Percentiles rank a stretch among this genome's conserved stretches.
Conservation (phyloP, 2,113 vertebrate species). For the Xiphorhynchus elegans region DNA sequence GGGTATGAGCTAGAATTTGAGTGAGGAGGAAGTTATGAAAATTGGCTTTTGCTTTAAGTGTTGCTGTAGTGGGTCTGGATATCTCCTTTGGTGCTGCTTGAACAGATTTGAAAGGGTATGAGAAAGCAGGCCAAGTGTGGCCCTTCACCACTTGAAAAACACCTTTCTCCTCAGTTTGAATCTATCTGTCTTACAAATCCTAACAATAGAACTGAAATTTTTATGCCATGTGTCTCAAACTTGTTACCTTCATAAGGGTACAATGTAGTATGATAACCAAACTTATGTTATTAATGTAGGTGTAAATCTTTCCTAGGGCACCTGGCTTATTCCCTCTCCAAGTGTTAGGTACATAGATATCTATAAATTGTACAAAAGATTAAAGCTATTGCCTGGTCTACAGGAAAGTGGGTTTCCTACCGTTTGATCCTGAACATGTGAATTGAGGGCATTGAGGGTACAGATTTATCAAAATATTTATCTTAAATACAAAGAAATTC, state of each 20-base stretch:
- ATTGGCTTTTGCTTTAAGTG: not conserved
- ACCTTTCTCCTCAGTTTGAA: not conserved
- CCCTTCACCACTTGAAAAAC: not conserved
- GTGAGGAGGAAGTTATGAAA: not conserved
- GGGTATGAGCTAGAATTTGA: not conserved
- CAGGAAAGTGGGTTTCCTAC: not conserved
- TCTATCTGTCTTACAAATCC: not conserved
- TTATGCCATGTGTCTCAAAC: not conserved
- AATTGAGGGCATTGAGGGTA: not conserved
- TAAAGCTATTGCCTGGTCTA: not conserved
- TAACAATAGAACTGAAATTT: not conserved
- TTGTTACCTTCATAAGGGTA: not conserved
- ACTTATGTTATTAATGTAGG: not conserved
- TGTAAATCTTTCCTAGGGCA: not conserved
- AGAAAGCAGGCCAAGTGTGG: not conserved
- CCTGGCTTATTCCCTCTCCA: not conserved
- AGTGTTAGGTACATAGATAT: not conserved
- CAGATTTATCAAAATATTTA: not conserved
- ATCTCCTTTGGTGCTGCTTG: not conserved
- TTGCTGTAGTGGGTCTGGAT: not conserved
- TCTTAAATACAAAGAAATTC: not conserved
- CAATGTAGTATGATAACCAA: not conserved
- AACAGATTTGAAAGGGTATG: not conserved
- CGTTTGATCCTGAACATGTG: not conserved
- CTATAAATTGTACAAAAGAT: not conserved